Conservation (phyloP, 2,888 invertebrate genomes). For the Mechanitis mazaeus region DNA sequence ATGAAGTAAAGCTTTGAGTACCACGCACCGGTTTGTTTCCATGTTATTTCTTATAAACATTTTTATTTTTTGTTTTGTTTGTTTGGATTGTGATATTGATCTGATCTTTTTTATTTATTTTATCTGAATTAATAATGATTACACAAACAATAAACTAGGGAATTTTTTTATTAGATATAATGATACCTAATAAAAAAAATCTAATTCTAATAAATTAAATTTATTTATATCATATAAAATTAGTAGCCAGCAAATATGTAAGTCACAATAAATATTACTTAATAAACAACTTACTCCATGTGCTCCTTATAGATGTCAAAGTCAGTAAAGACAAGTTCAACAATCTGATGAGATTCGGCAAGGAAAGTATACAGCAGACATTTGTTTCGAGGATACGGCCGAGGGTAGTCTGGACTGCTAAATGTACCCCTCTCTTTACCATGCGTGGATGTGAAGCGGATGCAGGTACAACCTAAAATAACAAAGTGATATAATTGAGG, state of each 20-base stretch:
- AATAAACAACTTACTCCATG: conserved; percentile 78
- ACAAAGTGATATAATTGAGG: not conserved
- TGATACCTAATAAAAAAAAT: too few relatives aligned
- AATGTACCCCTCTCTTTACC: conserved; percentile 87
- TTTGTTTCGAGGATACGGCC: conserved; percentile 83
- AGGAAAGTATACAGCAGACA: conserved; percentile 91
- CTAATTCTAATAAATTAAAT: too few relatives aligned
- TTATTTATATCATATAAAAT: too few relatives aligned
- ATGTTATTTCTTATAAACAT: conserved; percentile 42
- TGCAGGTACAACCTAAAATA: conserved; percentile 86
- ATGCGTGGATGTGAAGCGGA: conserved; percentile 87
- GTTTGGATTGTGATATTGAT: not conserved
- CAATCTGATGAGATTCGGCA: conserved; percentile 86
- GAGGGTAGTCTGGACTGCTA: conserved; percentile 89
- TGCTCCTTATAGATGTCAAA: conserved; percentile 84
- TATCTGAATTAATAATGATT: too few relatives aligned
- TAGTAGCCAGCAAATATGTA: not conserved
- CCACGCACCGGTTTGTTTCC: conserved; percentile 42
- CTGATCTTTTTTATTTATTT: too few relatives aligned
- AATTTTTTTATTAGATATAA: too few relatives aligned
- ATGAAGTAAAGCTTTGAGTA: conserved; percentile 44
- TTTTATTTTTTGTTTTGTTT: conserved; percentile 11
- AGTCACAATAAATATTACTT: not conserved
- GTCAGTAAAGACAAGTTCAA: conserved; percentile 87
- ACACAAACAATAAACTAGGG: too few relatives aligned